Conservation (phyloP, 2,797 vertebrate species). For the Acrocephalus scirpaceus region DNA sequence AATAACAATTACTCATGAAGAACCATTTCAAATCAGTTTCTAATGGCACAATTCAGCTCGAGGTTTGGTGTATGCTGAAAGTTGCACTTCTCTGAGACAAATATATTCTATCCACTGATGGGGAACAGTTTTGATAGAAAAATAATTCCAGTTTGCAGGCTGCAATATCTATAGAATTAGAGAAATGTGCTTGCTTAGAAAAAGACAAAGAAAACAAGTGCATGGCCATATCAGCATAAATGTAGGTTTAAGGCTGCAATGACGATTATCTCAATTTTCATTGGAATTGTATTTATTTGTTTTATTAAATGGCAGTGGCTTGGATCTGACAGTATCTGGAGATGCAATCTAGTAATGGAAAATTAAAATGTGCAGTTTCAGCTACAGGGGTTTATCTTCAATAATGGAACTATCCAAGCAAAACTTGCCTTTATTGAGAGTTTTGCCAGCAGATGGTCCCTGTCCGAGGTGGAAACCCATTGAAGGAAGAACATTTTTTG, state of each 20-base stretch:
- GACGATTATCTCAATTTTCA: not conserved
- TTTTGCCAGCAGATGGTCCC: not conserved
- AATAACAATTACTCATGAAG: not conserved
- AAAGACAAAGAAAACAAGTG: not conserved
- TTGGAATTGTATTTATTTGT: not conserved
- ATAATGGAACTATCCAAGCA: not conserved
- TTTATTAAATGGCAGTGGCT: not conserved
- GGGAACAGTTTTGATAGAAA: not conserved
- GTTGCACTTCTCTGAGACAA: not conserved
- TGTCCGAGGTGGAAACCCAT: not conserved
- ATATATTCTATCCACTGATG: not conserved
- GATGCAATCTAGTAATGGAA: not conserved
- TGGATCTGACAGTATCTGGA: not conserved
- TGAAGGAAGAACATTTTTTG: not conserved
- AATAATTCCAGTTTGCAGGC: not conserved
- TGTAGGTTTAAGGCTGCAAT: not conserved
- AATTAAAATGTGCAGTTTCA: slow-evolving; percentile 31
- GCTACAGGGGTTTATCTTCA: not conserved
- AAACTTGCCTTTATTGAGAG: not conserved
- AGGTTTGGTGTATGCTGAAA: not conserved
- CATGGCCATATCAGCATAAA: not conserved
- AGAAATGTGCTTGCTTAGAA: not conserved
- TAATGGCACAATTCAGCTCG: not conserved
- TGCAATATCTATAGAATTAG: not conserved
- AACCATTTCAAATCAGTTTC: slow-evolving; percentile 5